phyloP scores from a whole-genome alignment of 2,113 vertebrate genomes.

The Callospermophilus lateralis region DNA sequence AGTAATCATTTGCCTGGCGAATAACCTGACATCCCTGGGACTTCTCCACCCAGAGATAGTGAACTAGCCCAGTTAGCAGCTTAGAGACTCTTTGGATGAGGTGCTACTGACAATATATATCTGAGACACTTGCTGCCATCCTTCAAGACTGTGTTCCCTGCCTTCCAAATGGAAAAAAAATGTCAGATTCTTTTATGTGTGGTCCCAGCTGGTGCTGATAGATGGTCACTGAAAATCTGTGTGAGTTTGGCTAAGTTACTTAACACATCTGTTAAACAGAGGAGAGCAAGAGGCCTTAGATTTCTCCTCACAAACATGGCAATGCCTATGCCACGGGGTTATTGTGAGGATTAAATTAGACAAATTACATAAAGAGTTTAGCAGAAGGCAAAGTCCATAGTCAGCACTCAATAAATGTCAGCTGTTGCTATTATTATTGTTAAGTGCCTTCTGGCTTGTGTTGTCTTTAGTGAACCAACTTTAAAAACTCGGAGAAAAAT shows the following conservation, averaged over 20 bases:
- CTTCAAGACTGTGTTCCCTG: neutral
- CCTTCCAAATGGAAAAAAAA: conserved; percentile 23
- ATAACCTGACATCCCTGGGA: neutral
- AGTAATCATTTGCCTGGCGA: neutral
- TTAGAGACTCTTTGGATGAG: neutral
- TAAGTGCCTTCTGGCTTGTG: neutral
- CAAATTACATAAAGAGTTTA: conserved; percentile 28
- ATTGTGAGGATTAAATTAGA: neutral
- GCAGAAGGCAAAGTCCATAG: neutral
- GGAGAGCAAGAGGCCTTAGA: neutral
- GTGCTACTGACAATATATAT: neutral
- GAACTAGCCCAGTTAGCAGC: neutral
- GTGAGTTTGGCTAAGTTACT: neutral
- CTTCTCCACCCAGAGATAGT: neutral
- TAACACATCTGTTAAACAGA: neutral
- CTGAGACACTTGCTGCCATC: neutral
- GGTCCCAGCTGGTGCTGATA: neutral
- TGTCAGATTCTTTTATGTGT: neutral
- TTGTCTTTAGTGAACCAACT: neutral
- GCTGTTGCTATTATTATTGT: neutral
- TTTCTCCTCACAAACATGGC: neutral
- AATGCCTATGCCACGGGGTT: neutral
- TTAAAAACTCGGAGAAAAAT: conserved; percentile 49
- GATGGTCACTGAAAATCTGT: neutral
- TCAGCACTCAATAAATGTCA: conserved; percentile 42